Base-by-base conservation (phyloP, 2,888 invertebrate species). In the Creontiades dilutus region DNA sequence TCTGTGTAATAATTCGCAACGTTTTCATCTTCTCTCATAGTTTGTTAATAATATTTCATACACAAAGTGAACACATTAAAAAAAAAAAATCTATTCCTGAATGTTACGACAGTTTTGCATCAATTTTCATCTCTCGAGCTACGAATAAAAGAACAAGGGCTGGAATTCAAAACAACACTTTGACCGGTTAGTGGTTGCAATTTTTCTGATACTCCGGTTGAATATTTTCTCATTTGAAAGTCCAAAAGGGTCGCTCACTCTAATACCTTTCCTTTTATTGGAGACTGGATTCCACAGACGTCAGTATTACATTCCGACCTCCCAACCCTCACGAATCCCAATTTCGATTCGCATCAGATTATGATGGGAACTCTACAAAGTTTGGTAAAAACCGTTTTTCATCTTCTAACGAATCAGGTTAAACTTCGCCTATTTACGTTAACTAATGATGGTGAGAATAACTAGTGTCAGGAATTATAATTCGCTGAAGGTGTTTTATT, bases 241-340 rank as follows among this genome's bases (percentile, higher is more conserved):
- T 68, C 68, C 68, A 7, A n/a, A n/a, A 23, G 68, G 68, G 68
- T 68, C 68, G 68, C 68, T 68, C 68, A 23, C 23, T 23, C 68
- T 68, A 68, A 68, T 68, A 23, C 68, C 68, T 68, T 13, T 68
- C 68, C 68, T 68, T 68, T 68, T 68, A 68, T 68, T 68, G 23
- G 23, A 19, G 23, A 27, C 19, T 68, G 68, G 68, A 68, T 23
- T 68, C 68, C 68, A 19, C 23, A 11, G 68, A 9, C 68, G 19
- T 68, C 68, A 68, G 68, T 68, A 68, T 68, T 68, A 23, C 68
- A 68, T 68, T 68, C 68, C 68, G 23, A 68, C 68, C 68, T 68
- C 23, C 23, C 68, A 68, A 68, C 11, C 68, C 27, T n/a, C 68
- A 68, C 19, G n/a, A 19, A 68, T 5, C 68, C 23, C 68, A 23